Evolutionary conservation across 1,140 invertebrate species (phyloP), one percentile per base, ranked within the genome.

Genomic region (Oryctes rhinoceros): DNA sequence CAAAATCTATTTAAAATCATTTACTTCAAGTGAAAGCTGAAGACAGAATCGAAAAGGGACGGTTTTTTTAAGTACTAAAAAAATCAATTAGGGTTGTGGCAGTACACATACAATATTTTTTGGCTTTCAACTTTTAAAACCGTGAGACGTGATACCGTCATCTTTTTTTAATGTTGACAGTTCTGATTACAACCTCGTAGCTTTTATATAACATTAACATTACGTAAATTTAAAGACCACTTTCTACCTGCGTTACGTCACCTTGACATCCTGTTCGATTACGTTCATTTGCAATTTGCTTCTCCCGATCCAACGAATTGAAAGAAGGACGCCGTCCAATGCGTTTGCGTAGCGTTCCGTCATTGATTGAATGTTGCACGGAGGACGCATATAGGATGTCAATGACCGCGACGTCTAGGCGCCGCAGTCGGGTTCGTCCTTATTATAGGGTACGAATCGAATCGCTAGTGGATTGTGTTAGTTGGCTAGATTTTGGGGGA

Each of bases 401-500:
- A 59, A 59, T 59, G 53, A 59, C 53, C 53, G 53, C 53, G 53
- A 59, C 53, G 53, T 59, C 53, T 59, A 59, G 53, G 53, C 53
- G 53, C 53, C 53, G 53, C n/a, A 18, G 15, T 4, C n/a, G 53
- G 53, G 18, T 59, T 59, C 15, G 53, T 6, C 15, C 18, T 59
- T 59, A 59, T 59, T 59, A 59, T 59, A 59, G 53, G 53, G 53
- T 59, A 59, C 18, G 53, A 6, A 59, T 18, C 15, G 53, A 59
- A 59, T 59, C 15, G 18, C 6, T n/a, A 59, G 53, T 18, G 53
- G 53, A 59, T 59, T 18, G 53, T 59, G 53, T 59, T 59, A 59
- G 53, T 59, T 59, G 53, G 53, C 53, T 59, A 59, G 0, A 59
- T 59, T 18, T 59, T 59, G 53, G 53, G 53, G 53, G 15, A 59